Percentiles rank a stretch among this genome's conserved stretches.
phyloP scores from a whole-genome alignment of 2,888 invertebrate species.

The Diadegma fenestrale region DNA sequence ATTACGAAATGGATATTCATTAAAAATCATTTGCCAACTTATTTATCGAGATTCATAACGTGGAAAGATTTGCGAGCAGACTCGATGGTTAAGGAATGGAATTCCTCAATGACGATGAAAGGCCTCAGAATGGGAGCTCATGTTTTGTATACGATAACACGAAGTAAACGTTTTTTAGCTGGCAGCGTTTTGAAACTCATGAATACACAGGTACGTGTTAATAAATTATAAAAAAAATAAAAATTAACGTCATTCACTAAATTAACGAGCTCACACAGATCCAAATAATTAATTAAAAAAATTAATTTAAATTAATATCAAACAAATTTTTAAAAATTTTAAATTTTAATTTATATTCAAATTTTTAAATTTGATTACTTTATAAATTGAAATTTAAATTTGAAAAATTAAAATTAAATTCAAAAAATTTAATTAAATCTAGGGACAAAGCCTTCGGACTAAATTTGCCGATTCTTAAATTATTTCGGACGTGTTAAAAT shows the following conservation, averaged over 20 bases:
- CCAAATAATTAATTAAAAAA: background rate
- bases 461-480: background rate
- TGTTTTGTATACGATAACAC: conserved; percentile 90
- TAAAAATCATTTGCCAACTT: background rate
- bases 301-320: background rate
- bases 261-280: background rate
- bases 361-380: no score
- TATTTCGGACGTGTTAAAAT: conserved; percentile 32
- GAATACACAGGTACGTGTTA: conserved; percentile 90
- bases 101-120: conserved; percentile 90
- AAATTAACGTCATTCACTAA: background rate
- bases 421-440: background rate
- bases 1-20: background rate
- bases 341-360: no score
- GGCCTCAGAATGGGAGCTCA: conserved; percentile 89
- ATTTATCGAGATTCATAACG: conserved; percentile 88
- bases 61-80: conserved; percentile 96
- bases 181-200: conserved; percentile 94
- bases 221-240: background rate
- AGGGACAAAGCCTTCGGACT: background rate
- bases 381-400: no score
- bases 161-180: conserved; percentile 92
- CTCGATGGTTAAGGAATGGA: conserved; percentile 91
- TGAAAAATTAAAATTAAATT: no score
- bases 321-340: no score